phyloP scores from a whole-genome alignment of 37 sponge, comb jelly and placozoan genomes.

The Tethya wilhelma region DNA sequence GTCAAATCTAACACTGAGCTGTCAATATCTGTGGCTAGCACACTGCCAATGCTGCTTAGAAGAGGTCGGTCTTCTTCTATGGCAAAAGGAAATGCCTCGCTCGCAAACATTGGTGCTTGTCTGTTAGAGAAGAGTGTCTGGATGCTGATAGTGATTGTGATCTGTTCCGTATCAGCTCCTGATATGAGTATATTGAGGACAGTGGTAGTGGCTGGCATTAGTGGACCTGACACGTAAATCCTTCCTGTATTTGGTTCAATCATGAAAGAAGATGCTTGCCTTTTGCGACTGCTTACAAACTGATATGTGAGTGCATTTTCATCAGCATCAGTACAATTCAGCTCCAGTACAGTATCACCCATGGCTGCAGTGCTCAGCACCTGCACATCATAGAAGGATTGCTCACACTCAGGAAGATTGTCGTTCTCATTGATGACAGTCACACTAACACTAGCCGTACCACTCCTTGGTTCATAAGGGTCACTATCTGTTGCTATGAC shows the following conservation, averaged over 20 bases:
- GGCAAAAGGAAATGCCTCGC: conserved; percentile 5
- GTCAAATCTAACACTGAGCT: conserved; percentile 24
- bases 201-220: conserved; percentile 28
- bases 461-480: conserved; percentile 40
- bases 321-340: conserved; percentile 17
- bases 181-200: conserved; percentile 42
- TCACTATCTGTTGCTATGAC: conserved; percentile 68
- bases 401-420: conserved; percentile 53
- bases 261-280: not conserved
- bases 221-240: conserved; percentile 31
- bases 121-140: conserved; percentile 31
- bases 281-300: not conserved
- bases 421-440: conserved; percentile 70
- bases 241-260: conserved; percentile 33
- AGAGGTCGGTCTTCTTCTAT: conserved; percentile 51
- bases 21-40: conserved; percentile 63
- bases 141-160: conserved; percentile 34
- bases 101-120: conserved; percentile 42
- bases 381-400: not conserved
- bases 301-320: not conserved
- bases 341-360: conserved; percentile 8
- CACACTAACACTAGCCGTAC: conserved; percentile 31
- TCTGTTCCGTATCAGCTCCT: conserved; percentile 21
- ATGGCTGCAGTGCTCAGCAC: conserved; percentile 3
- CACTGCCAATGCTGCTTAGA: conserved; percentile 14